phyloP scores from a whole-genome alignment of 2,888 invertebrate genomes.

The Penaeus monodon region DNA sequence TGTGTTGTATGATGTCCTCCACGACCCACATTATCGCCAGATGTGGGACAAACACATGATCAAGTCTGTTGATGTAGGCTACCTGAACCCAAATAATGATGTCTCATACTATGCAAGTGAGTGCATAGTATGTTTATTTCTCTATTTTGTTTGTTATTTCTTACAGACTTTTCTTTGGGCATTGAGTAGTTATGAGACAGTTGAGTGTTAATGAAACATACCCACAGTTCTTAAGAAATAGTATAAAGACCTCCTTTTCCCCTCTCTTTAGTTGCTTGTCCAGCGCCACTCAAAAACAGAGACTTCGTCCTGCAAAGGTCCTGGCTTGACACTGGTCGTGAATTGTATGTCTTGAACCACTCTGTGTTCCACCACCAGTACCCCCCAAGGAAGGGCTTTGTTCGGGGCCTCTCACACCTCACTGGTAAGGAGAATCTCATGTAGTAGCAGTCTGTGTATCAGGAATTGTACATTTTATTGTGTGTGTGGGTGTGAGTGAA shows the following conservation, averaged over 20 bases:
- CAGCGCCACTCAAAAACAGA: conserved; percentile 87
- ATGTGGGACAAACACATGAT: conserved; percentile 94
- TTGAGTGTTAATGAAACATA: too few relatives aligned
- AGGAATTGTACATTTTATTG: too few relatives aligned
- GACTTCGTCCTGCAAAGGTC: conserved; percentile 93
- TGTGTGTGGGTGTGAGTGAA: too few relatives aligned
- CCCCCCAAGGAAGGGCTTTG: conserved; percentile 85
- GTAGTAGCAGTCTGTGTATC: too few relatives aligned
- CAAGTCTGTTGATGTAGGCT: conserved; percentile 87
- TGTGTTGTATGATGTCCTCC: conserved; percentile 87
- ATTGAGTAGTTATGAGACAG: too few relatives aligned
- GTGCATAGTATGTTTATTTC: neutral
- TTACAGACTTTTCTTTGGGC: too few relatives aligned
- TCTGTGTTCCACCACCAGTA: conserved; percentile 89
- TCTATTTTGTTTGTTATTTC: too few relatives aligned
- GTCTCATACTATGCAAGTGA: conserved; percentile 90
- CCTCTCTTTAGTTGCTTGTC: conserved; percentile 81
- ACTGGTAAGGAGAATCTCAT: conserved; percentile 72
- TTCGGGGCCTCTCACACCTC: conserved; percentile 77
- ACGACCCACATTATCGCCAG: conserved; percentile 88
- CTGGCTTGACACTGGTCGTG: conserved; percentile 88
- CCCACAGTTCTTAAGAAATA: neutral
- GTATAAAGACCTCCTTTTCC: conserved; percentile 66
- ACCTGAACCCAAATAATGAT: conserved; percentile 92
- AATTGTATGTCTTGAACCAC: conserved; percentile 90